phyloP scores from a whole-genome alignment of 2,888 invertebrate species.

The Escarpia spicata region DNA sequence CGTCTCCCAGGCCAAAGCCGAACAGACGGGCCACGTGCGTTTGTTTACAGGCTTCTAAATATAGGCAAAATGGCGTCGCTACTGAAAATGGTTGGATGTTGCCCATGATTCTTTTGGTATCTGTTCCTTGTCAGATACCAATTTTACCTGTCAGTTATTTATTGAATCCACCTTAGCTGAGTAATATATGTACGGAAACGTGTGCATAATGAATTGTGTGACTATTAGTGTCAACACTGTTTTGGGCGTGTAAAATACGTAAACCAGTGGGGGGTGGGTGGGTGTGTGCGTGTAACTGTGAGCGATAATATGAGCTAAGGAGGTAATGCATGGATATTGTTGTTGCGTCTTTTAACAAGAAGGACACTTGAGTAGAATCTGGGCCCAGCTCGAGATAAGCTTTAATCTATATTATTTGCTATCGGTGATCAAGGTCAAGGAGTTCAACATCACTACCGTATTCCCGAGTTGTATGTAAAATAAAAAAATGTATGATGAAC shows the following conservation, averaged over 20 bases:
- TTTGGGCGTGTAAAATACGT: neutral
- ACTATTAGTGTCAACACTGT: too few species aligned
- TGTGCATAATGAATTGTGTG: neutral
- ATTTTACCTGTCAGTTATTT: neutral
- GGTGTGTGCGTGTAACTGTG: neutral
- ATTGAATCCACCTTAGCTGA: neutral
- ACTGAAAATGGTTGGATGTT: neutral
- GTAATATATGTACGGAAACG: neutral
- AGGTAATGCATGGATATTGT: too few species aligned
- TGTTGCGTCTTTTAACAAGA: too few species aligned
- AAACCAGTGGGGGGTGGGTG: neutral
- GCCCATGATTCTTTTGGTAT: neutral
- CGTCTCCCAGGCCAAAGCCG: neutral
- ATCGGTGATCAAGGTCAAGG: too few species aligned
- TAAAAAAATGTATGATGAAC: too few species aligned
- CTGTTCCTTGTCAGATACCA: neutral
- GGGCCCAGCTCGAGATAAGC: too few species aligned
- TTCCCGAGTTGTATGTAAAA: too few species aligned
- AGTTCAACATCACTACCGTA: too few species aligned
- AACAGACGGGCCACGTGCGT: neutral
- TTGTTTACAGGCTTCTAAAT: neutral
- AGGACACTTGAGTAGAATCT: too few species aligned
- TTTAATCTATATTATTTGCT: too few species aligned
- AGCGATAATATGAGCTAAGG: neutral
- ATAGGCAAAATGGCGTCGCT: neutral